Base-by-base conservation (phyloP, 1,140 invertebrate genomes). In the Cyclina sinensis region DNA sequence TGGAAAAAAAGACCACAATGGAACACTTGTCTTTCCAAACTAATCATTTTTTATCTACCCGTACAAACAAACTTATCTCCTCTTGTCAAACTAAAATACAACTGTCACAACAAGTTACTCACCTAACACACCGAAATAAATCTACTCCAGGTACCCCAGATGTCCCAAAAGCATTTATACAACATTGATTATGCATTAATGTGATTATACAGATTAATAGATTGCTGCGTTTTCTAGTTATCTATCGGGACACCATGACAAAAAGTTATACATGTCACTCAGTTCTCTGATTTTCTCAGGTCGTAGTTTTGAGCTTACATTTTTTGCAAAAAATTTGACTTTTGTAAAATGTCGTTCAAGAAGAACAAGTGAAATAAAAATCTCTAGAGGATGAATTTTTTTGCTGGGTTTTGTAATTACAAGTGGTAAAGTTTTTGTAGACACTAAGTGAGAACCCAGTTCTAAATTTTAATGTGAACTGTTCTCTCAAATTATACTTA, bases 101-200 rank as follows among this genome's bases (percentile, higher is more conserved):
- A 74, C n/a, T 24, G 39, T 39, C 39, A 43, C 4, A 43, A 48
- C 70, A 74, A 24, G 24, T 27, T 27, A 9, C 7, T 18, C 27
- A n/a, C 70, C 39, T 1, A 39, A 16, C 21, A 46, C n/a, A 11
- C 9, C 18, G 32, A n/a, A 24, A 32, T 14, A 57, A 79, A 79
- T 57, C 76, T 79, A 79, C 76, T 57, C 76, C 14, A 16, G 2
- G 30, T 37, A 54, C 27, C 30, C 30, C 0, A 27, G 76, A 57
- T 24, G 46, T 24, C 2, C 30, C 21, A 43, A 46, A 79, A 79
- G 30, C 39, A 30, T 54, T 39, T 57, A 59, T 7, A 1, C 14
- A 27, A 32, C 48, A 79, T 79, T 79, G 48, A 79, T 79, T 79
- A 54, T 54, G n/a, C 76, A 57, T 54, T 59, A 57, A 54, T 32